phyloP scores from a whole-genome alignment of 2,888 invertebrate genomes.

The Lysandra bellargus region DNA sequence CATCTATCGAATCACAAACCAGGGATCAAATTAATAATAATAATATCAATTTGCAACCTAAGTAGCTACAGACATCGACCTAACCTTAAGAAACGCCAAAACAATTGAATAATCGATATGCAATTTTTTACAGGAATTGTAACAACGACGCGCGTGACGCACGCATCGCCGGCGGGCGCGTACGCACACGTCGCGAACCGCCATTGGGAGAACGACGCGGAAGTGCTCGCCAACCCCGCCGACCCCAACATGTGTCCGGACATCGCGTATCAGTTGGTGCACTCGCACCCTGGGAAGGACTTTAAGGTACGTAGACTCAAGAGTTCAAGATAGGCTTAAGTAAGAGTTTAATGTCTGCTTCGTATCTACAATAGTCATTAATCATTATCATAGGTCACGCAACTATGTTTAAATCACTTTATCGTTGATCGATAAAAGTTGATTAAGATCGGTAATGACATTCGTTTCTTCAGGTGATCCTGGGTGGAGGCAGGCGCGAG shows the following conservation, averaged over 20 bases:
- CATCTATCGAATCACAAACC: too few species aligned
- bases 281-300: conserved; percentile 81
- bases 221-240: conserved; percentile 60
- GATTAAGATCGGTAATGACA: background rate
- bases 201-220: conserved; percentile 84
- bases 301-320: conserved; percentile 78
- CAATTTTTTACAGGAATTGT: conserved; percentile 75
- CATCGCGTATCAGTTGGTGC: conserved; percentile 86
- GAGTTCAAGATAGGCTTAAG: too few species aligned
- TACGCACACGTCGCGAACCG: conserved; percentile 85
- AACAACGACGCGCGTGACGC: conserved; percentile 88
- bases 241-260: conserved; percentile 81
- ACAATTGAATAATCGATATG: background rate
- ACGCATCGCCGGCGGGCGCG: conserved; percentile 86
- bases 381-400: background rate
- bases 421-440: background rate
- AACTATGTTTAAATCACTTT: background rate
- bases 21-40: too few species aligned
- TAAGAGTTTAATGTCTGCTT: too few species aligned
- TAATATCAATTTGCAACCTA: too few species aligned
- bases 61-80: background rate
- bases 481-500: background rate
- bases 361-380: background rate
- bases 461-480: background rate
- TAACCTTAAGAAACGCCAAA: background rate